Evolutionary conservation across 2,888 invertebrate genomes (phyloP), one percentile per base, ranked within the genome.

Genomic region (Acleris cristana): DNA sequence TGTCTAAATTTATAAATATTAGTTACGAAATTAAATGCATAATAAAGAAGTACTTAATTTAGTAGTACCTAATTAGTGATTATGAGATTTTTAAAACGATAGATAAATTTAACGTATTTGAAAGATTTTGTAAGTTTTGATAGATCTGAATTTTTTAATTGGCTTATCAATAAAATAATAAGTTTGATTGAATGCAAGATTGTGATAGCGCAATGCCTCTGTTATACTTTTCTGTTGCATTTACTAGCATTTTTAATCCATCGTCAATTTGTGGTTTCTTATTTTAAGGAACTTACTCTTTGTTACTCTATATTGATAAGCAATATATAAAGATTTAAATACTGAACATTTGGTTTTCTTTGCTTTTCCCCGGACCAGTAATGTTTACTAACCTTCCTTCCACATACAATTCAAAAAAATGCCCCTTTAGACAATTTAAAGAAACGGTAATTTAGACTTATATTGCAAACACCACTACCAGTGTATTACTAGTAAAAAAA

Each of bases 241-340:
- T 92, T 92, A 92, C 84, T 89, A 92, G 92, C 91, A 92, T 92
- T 92, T 92, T 82, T 81, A 85, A 81, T 83, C 79, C 83, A 83
- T 84, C 83, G 77, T 88, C 86, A 86, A 86, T 81, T 82, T 86
- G 81, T 83, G 81, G 81, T 85, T 84, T 84, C 86, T 80, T 85
- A 86, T 85, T 87, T 82, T 87, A 86, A 83, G 86, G 85, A 84
- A 89, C 84, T 83, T 85, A 84, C 85, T 81, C 77, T 89, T 88
- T 92, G 91, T 92, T 92, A 89, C 85, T 89, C 86, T 88, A 86
- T 92, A 91, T 84, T 89, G 89, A 88, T 92, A 92, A 92, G 92
- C 92, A 92, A 92, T 92, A 92, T 92, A 92, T 90, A 86, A 87
- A 86, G 82, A 90, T 88, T 89, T 87, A 90, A 88, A 85, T 67